These are phyloP conservation scores for Takifugu flavidus DNA, from an alignment of 2,113 vertebrate species.

Conservation along the genomic window DNA sequence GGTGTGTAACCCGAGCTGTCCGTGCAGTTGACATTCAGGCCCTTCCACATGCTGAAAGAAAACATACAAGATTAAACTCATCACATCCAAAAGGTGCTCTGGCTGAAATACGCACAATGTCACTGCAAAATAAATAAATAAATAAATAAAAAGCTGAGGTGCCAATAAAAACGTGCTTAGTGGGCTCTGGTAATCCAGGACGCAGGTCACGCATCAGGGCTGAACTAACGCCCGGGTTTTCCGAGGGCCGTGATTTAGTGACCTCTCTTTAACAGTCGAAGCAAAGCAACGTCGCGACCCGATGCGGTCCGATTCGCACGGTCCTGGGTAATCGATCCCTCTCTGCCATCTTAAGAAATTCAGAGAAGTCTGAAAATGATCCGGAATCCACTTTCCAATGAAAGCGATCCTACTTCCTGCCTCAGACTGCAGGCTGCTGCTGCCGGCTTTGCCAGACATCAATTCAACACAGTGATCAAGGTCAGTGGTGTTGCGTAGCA, in stretches of 20 bases:
- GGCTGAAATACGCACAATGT: background rate
- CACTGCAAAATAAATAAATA: constrained; percentile 9
- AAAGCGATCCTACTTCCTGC: background rate
- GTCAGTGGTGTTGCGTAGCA: background rate
- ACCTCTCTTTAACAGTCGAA: constrained; percentile 18
- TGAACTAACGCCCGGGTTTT: constrained; percentile 36
- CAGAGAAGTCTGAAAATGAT: too few species aligned
- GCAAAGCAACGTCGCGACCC: constrained; percentile 5
- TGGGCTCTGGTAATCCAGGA: constrained; percentile 1
- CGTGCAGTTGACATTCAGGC: constrained; percentile 92
- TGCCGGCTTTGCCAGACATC: constrained; percentile 24
- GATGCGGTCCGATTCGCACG: background rate
- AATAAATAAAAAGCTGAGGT: constrained; percentile 18
- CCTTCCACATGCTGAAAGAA: constrained; percentile 88
- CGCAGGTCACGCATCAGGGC: constrained; percentile 8
- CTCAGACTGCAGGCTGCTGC: constrained; percentile 1
- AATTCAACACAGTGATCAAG: constrained; percentile 40
- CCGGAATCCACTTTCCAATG: background rate
- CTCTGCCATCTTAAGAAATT: too few species aligned
- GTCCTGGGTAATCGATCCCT: too few species aligned
- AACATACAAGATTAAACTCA: constrained; percentile 2
- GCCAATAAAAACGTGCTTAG: constrained; percentile 33
- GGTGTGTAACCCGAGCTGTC: constrained; percentile 93
- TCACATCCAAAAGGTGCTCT: background rate
- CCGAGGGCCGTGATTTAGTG: constrained; percentile 44